Evolutionary conservation across 2,888 invertebrate genomes (phyloP).

Genomic region (Tineola bisselliella): DNA sequence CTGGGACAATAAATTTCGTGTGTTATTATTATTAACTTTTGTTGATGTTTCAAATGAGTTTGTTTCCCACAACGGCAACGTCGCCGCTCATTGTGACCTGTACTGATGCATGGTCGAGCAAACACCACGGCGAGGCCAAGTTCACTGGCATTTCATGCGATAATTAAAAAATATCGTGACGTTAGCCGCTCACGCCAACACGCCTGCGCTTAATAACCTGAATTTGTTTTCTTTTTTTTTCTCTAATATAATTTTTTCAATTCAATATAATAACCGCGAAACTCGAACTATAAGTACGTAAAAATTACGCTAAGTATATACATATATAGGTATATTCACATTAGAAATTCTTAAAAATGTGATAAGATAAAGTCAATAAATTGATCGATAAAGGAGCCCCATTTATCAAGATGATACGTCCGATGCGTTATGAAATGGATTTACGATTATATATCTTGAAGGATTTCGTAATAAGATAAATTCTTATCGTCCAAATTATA

Average conservation of each 20-base stretch:
- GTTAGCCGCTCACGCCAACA: slow-evolving; percentile 51
- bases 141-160: slow-evolving; percentile 66
- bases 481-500: neutral
- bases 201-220: neutral
- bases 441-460: neutral
- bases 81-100: slow-evolving; percentile 51
- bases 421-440: slow-evolving; percentile 1
- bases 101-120: slow-evolving; percentile 38
- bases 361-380: neutral
- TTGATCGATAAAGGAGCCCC: neutral
- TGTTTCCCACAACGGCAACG: slow-evolving; percentile 18
- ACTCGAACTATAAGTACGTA: too few species aligned
- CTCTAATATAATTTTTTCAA: too few species aligned
- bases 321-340: neutral
- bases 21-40: neutral
- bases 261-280: too few species aligned
- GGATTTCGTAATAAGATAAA: slow-evolving; percentile 3
- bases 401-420: slow-evolving; percentile 7
- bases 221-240: slow-evolving; percentile 3
- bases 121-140: slow-evolving; percentile 56
- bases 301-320: neutral
- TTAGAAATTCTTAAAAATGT: neutral
- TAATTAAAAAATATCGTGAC: slow-evolving; percentile 68
- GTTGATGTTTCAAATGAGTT: slow-evolving; percentile 9
- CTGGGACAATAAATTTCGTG: neutral